Evolutionary conservation across 2,888 invertebrate species (phyloP), one percentile per base, ranked within the genome.

Genomic region (Idaea dimidiata): DNA sequence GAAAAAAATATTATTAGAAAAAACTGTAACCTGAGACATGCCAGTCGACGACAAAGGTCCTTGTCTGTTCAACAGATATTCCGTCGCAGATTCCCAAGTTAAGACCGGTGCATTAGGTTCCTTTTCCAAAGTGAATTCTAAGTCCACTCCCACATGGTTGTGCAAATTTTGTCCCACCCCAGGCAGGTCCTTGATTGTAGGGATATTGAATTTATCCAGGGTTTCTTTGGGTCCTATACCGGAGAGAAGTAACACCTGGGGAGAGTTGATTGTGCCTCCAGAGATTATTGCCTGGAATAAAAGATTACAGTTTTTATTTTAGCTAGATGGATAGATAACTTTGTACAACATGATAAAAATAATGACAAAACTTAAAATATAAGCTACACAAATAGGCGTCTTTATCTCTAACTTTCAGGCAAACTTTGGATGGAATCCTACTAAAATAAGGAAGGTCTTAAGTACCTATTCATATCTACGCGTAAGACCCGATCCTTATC

Each of bases 151-250:
- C 0, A 95, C 94, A 72, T 96, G 95, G 77, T 95, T 95, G 64
- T 95, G 95, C 0, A 96, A 82, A 75, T 95, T 96, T 74, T 94
- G 93, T 0, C 96, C 95, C 0, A 96, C 95, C 0, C 95, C 95
- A 0, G 95, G 95, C 17, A 95, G 82, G 66, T 95, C 93, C 66
- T 94, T 93, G 31, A 94, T 87, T 10, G 94, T 90, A 6, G 93
- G 93, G 32, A 96, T 94, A 62, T 94, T 94, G 63, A 94, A 93
- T 62, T 90, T 88, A 57, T 93, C 83, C 1, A 96, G 82, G 58
- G 94, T 94, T 6, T 93, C 89, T 72, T 90, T 93, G 0, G 95
- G 94, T 0, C 95, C 95, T 7, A 95, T 91, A 10, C 96, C 96
- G 0, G 95, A 95, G 3, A 95, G 90, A 3, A 95, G 77, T 3